Percentiles rank a stretch among this genome's conserved stretches.
Evolutionary conservation across 2,888 invertebrate species (phyloP).

Genomic region (Chromoteleia sp.): DNA sequence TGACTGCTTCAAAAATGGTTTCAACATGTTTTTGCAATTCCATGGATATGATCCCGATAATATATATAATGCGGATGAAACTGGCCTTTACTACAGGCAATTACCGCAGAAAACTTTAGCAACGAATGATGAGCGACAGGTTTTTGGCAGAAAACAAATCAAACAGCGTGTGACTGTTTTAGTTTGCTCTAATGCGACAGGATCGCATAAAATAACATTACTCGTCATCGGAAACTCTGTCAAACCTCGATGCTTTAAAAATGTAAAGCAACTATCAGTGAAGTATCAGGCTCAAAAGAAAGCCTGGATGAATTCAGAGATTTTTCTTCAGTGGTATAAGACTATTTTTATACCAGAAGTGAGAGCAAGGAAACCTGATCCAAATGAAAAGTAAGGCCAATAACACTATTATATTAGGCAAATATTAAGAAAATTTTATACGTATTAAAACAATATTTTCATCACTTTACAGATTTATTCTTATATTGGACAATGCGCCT

Average conservation of each 20-base stretch:
- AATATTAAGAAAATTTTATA: slow-evolving; percentile 4
- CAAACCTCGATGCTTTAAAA: slow-evolving; percentile 9
- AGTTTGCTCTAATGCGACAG: slow-evolving; percentile 6
- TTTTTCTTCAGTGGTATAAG: slow-evolving; percentile 39
- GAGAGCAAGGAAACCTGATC: slow-evolving; percentile 18
- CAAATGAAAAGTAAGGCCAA: slow-evolving; percentile 39
- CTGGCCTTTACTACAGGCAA: background rate
- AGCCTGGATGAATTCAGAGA: background rate
- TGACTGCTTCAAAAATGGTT: background rate
- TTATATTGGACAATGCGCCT: slow-evolving; percentile 20
- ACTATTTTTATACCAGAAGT: slow-evolving; percentile 29
- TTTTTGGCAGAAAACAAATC: slow-evolving; percentile 8
- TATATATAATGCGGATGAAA: background rate
- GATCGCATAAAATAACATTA: slow-evolving; percentile 3
- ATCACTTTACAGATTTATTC: slow-evolving; percentile 11
- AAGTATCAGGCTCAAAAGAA: slow-evolving; percentile 7
- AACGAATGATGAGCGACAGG: background rate
- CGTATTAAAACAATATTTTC: background rate
- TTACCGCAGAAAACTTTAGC: background rate
- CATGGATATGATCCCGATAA: background rate
- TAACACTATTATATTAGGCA: too few species aligned
- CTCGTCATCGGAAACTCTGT: background rate
- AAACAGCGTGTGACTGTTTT: slow-evolving; percentile 2
- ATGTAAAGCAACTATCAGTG: slow-evolving; percentile 6
- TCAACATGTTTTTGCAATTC: background rate